These are phyloP conservation scores for Martes martes DNA, from an alignment of 2,113 vertebrate genomes.

Conservation along the genomic window DNA sequence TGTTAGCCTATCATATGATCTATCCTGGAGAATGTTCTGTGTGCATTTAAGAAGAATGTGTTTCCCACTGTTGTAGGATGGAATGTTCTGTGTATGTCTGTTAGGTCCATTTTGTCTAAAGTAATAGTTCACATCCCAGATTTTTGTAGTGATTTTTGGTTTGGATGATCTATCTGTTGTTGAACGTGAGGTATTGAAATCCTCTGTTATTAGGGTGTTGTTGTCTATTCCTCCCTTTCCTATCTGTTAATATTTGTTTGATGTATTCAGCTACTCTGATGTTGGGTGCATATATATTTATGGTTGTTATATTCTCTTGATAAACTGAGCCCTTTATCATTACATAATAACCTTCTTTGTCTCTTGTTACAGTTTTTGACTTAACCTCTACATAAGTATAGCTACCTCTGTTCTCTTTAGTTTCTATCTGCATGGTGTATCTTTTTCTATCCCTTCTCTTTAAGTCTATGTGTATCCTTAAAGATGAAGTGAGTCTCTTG, in stretches of 20 bases:
- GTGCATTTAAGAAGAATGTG: neutral
- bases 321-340: neutral
- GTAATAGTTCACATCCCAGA: neutral
- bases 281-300: neutral
- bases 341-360: neutral
- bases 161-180: neutral
- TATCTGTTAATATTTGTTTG: neutral
- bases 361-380: neutral
- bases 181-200: neutral
- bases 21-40: neutral
- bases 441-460: neutral
- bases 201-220: neutral
- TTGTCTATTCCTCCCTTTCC: neutral
- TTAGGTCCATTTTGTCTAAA: neutral
- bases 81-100: neutral
- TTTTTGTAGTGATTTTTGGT: neutral
- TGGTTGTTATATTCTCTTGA: neutral
- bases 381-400: neutral
- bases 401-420: neutral
- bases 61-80: neutral
- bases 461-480: neutral
- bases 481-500: neutral
- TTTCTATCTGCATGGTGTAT: neutral
- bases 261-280: neutral
- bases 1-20: neutral